Evolutionary conservation across 2,888 invertebrate species (phyloP).

Genomic region (Diabrotica balteata): DNA sequence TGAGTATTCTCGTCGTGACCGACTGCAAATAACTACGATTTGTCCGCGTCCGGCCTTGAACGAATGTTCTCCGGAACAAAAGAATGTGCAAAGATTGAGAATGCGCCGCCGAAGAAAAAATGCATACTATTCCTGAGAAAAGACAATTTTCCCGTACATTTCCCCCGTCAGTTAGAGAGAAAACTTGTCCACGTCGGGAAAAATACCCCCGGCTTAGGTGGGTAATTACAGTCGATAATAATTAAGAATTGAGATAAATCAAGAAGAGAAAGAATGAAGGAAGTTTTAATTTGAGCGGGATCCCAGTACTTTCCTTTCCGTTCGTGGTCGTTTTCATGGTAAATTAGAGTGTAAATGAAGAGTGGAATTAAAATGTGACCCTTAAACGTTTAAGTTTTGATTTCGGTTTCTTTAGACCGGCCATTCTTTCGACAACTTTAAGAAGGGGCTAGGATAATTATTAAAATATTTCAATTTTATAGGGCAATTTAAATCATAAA

Average conservation of each 20-base stretch:
- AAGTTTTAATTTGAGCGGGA: constrained; percentile 54
- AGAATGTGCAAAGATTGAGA: constrained; percentile 61
- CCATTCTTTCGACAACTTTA: too few species aligned
- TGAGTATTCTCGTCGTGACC: constrained; percentile 59
- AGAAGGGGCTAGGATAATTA: too few species aligned
- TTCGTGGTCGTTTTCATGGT: constrained; percentile 38
- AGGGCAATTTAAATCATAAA: too few species aligned
- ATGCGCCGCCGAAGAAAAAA: constrained; percentile 56
- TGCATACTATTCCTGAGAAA: constrained; percentile 51
- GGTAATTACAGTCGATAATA: constrained; percentile 60
- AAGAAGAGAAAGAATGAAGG: constrained; percentile 54
- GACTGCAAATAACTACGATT: constrained; percentile 61
- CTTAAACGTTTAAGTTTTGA: constrained; percentile 33
- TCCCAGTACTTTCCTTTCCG: constrained; percentile 26
- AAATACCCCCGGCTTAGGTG: constrained; percentile 56
- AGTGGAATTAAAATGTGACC: constrained; percentile 44
- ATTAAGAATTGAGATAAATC: constrained; percentile 59
- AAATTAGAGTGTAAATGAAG: constrained; percentile 48
- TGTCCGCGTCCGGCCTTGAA: constrained; percentile 58
- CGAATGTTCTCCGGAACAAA: constrained; percentile 53
- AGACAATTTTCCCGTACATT: constrained; percentile 64
- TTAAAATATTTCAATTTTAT: too few species aligned
- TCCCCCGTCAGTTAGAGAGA: constrained; percentile 56
- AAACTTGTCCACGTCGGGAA: constrained; percentile 50
- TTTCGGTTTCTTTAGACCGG: constrained; percentile 17